phyloP scores from a whole-genome alignment of 2,888 invertebrate genomes.

The Nomada ruficornis region DNA sequence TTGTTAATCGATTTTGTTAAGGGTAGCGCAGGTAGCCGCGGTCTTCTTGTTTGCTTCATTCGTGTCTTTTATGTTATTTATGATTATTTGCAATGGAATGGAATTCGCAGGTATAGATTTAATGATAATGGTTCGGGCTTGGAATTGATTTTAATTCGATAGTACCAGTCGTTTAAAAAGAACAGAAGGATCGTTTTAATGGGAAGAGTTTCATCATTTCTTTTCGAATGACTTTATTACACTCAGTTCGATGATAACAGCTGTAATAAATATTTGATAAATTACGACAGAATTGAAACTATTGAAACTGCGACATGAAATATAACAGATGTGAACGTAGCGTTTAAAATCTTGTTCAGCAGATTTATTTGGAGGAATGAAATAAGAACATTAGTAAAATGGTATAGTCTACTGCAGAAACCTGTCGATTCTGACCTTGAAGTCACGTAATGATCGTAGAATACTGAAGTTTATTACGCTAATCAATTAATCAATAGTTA shows the following conservation, averaged over 20 bases:
- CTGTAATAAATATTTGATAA: neutral
- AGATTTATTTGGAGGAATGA: neutral
- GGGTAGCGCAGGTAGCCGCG: neutral
- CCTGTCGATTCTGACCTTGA: conserved; percentile 37
- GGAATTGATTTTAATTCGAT: neutral
- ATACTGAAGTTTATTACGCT: conserved; percentile 35
- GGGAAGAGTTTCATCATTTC: neutral
- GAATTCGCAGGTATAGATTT: neutral
- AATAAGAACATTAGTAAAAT: neutral
- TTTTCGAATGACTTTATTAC: too few relatives aligned
- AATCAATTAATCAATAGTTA: conserved; percentile 37
- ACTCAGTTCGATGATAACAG: too few relatives aligned
- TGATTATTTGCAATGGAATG: neutral
- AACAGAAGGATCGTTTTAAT: neutral
- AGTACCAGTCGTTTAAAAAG: neutral
- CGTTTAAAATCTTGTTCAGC: neutral
- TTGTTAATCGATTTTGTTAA: conserved; percentile 1
- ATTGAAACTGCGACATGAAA: too few relatives aligned
- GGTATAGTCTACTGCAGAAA: conserved; percentile 12
- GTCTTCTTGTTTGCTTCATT: neutral
- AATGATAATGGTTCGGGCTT: neutral
- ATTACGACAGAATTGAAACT: neutral
- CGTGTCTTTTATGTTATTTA: neutral
- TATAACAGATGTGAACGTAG: neutral
- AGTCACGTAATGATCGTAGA: conserved; percentile 33